phyloP scores from a whole-genome alignment of 2,797 vertebrate species.

The Gallinago solitaria region DNA sequence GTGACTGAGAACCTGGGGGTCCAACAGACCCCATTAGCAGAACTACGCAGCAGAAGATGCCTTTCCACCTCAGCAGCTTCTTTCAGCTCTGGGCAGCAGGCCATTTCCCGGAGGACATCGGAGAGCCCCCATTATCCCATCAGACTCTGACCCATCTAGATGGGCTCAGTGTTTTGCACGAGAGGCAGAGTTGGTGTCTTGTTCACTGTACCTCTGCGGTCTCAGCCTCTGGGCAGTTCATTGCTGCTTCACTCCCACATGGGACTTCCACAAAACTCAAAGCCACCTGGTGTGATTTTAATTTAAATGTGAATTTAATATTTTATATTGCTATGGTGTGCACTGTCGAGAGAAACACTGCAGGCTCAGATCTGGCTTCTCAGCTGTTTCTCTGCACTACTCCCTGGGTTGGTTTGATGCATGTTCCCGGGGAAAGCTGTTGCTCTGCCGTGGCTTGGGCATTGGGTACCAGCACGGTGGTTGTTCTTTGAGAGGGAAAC shows the following conservation, averaged over 20 bases:
- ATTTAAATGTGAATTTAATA: conserved; percentile 52
- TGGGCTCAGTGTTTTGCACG: background rate
- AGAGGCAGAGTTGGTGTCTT: background rate
- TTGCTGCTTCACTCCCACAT: background rate
- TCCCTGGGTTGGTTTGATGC: background rate
- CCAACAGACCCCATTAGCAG: background rate
- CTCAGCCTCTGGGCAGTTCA: background rate
- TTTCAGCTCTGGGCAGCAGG: background rate
- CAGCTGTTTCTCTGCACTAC: background rate
- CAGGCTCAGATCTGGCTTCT: background rate
- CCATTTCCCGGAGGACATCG: background rate
- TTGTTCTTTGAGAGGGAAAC: background rate
- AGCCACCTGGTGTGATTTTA: conserved; percentile 49
- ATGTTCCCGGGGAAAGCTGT: background rate
- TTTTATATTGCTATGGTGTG: conserved; percentile 8
- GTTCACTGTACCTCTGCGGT: background rate
- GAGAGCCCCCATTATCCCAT: background rate
- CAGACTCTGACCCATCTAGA: background rate
- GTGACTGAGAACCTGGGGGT: background rate
- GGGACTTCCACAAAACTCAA: conserved; percentile 32
- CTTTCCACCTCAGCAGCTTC: background rate
- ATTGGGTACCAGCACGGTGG: background rate
- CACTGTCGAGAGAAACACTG: conserved; percentile 8
- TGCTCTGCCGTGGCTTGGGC: background rate
- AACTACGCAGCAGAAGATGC: background rate